Base-by-base conservation (phyloP, 2,797 vertebrate genomes). In the Ficedula albicollis region DNA sequence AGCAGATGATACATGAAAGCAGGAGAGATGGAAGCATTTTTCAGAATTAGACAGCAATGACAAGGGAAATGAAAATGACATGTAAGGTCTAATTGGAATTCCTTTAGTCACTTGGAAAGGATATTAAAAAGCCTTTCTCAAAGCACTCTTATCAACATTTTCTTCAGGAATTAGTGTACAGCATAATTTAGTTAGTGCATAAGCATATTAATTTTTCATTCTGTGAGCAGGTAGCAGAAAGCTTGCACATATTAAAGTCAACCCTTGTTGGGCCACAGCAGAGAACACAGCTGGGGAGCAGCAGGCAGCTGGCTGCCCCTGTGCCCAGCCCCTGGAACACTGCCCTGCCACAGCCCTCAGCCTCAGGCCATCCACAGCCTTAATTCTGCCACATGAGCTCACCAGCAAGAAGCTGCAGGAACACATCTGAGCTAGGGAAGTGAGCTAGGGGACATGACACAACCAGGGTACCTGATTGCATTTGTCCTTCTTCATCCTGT, bases 171-270 rank as follows among this genome's bases (percentile, higher is more conserved):
- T 96, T 96, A 97, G 75, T 80, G 44, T 83, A 87, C 49, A 90
- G 70, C 75, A 84, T 96, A 95, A 93, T 97, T 94, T 93, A 96
- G 78, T 64, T 69, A 89, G 76, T 1, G 2, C 52, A 93, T 93
- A 93, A 94, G 94, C 92, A 90, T 76, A 92, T 95, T 95, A 93
- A 95, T 93, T 95, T 97, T 95, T 90, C 67, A 88, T 55, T 91
- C 59, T 55, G 32, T 1, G 15, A 91, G 59, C 44, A 89, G 74
- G 94, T 87, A 87, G 48, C 68, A 95, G 68, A 92, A 95, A 82
- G 49, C 29, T 81, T 72, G 43, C 79, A 72, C 52, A 44, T 62
- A 90, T n/a, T 66, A 81, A 78, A 1, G 3, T 26, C 79, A 95
- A 52, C 72, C 74, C 60, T 60, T 43, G 30, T 39, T 49, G 69